Base-by-base conservation (phyloP, 2,888 invertebrate species). In the Acleris emargana region DNA sequence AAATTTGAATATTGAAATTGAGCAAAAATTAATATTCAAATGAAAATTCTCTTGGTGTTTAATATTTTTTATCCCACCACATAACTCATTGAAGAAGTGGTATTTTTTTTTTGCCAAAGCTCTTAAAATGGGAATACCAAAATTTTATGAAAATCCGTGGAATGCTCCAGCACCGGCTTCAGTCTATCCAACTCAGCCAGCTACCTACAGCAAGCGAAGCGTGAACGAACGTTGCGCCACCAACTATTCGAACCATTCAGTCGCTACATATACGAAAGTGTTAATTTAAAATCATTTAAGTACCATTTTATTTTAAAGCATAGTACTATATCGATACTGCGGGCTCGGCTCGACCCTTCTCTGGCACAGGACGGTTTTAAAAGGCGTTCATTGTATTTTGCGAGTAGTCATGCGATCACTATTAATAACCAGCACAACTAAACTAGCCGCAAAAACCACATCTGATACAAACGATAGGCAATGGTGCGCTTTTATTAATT, bases 381-480 rank as follows among this genome's bases (percentile, higher is more conserved):
- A 9, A 32, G 6, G 9, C 9, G 9, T 9, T 32, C 32, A 13
- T 38, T 57, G 17, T 25, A 25, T 45, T 43, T 57, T 45, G 45
- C n/a, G 22, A 43, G 9, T 25, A 11, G 45, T 22, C 38, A 54
- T 20, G n/a, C 42, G 25, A 57, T 57, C 57, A 57, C 57, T 45
- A 57, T n/a, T 57, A 45, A 22, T 57, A 25, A 9, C 32, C 32
- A 32, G 5, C 45, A 43, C 25, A 57, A 45, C 13, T 28, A 57
- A 55, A 45, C 45, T 17, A 45, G 25, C 51, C 25, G 43, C 50
- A 57, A 57, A 62, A 53, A 57, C 20, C 28, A 7, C 9, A 11
- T 52, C 20, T 32, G 28, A 54, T 47, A 47, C 47, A 38, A 53
- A 47, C 28, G 52, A 63, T 45, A 53, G 58, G 47, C 58, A 53